phyloP scores from a whole-genome alignment of 2,888 invertebrate species.

The Zhengitettix transpicula region DNA sequence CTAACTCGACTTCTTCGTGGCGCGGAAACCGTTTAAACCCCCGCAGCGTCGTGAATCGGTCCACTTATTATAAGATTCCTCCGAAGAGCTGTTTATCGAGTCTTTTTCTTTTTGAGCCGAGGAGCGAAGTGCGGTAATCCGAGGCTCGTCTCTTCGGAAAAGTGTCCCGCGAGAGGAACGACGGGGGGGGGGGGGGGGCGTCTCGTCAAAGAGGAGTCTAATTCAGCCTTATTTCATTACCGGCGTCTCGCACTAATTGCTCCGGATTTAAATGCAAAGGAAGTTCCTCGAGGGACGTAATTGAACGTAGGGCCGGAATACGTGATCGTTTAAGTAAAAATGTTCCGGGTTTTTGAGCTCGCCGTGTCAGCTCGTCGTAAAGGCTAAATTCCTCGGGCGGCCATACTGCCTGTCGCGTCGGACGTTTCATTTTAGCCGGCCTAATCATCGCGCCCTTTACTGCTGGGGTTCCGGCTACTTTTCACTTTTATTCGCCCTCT shows the following conservation, averaged over 20 bases:
- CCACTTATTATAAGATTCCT: too few species aligned
- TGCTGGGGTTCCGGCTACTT: constrained; percentile 20
- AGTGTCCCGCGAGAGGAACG: not conserved
- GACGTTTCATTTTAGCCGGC: not conserved
- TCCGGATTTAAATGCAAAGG: constrained; percentile 13
- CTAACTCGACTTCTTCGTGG: too few species aligned
- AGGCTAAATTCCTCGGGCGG: not conserved
- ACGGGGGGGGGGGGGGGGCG: not conserved
- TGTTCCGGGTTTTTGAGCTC: not conserved
- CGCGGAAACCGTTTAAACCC: too few species aligned
- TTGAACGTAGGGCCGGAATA: not conserved
- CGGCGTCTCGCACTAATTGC: constrained; percentile 7
- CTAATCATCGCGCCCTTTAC: not conserved
- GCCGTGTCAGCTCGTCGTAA: not conserved
- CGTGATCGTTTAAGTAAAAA: not conserved
- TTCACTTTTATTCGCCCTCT: constrained; percentile 30
- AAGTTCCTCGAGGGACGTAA: not conserved
- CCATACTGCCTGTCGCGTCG: not conserved
- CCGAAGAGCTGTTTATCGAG: too few species aligned
- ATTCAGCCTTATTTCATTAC: constrained; percentile 12
- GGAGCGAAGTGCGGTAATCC: not conserved
- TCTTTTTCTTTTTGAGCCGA: too few species aligned
- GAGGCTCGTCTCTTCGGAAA: not conserved
- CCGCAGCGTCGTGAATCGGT: too few species aligned
- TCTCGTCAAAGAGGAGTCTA: constrained; percentile 3